Conservation (phyloP, 2,888 invertebrate species). For the Chymomyza caudatula region DNA sequence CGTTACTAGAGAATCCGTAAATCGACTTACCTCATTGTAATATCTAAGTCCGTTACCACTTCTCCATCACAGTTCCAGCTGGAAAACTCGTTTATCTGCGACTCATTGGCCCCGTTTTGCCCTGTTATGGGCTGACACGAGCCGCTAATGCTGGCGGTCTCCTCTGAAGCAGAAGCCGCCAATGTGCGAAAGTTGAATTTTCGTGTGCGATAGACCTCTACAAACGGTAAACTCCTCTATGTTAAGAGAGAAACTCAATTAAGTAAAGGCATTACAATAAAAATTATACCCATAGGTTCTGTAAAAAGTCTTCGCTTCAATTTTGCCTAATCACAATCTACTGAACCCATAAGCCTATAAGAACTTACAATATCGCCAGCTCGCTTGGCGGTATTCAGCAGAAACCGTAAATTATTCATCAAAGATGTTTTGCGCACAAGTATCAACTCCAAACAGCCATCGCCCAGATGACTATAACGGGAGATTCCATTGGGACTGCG, state of each 20-base stretch:
- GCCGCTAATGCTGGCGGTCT: constrained; percentile 61
- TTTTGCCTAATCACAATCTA: no score
- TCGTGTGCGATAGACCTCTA: constrained; percentile 85
- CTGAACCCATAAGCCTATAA: no score
- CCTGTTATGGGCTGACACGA: constrained; percentile 74
- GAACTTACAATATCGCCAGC: constrained; percentile 82
- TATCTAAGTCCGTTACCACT: constrained; percentile 82
- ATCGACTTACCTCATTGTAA: constrained; percentile 82
- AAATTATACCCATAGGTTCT: no score
- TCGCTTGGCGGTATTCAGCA: constrained; percentile 82
- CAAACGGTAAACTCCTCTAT: constrained; percentile 83
- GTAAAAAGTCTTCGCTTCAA: no score
- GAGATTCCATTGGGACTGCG: constrained; percentile 88
- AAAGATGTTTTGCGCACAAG: constrained; percentile 86
- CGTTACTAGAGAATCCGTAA: not conserved
- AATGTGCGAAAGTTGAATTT: constrained; percentile 78
- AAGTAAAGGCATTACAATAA: not conserved
- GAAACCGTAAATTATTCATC: constrained; percentile 84
- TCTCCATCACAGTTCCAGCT: constrained; percentile 93
- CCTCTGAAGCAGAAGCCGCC: constrained; percentile 37
- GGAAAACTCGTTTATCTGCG: constrained; percentile 77
- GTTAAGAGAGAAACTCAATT: not conserved
- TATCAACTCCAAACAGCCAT: constrained; percentile 88
- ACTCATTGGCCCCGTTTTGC: constrained; percentile 19
- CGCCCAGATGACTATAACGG: constrained; percentile 87